Percentiles rank a stretch among this genome's conserved stretches.
These are phyloP conservation scores for Spheniscus mendiculus DNA, from an alignment of 2,113 vertebrate species.

Conservation along the genomic window DNA sequence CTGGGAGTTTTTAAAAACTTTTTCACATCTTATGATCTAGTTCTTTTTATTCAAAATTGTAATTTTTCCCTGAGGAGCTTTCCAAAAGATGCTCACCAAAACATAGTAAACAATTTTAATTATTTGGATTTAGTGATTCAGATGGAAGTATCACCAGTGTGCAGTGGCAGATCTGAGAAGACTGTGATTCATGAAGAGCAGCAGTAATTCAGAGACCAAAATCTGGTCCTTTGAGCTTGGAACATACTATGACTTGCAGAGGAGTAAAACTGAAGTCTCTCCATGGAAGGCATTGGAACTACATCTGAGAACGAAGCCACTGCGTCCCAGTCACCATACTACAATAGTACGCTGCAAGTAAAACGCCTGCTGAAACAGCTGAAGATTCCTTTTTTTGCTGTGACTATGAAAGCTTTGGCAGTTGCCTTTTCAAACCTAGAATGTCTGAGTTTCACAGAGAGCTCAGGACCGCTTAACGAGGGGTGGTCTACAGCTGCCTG, in stretches of 20 bases:
- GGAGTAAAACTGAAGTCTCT: not conserved
- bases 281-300: not conserved
- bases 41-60: not conserved
- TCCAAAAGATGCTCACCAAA: not conserved
- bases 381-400: not conserved
- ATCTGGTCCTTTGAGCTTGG: not conserved
- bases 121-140: not conserved
- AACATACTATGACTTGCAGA: not conserved
- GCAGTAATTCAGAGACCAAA: not conserved
- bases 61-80: not conserved
- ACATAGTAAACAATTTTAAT: not conserved
- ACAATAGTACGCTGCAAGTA: not conserved
- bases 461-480: not conserved
- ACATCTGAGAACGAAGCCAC: not conserved
- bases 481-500: conserved; percentile 13
- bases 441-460: conserved; percentile 2
- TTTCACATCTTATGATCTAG: not conserved
- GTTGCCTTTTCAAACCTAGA: conserved; percentile 4
- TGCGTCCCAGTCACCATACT: not conserved
- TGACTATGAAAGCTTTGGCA: not conserved
- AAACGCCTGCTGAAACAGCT: not conserved
- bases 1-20: not conserved
- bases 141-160: not conserved
- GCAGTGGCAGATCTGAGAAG: not conserved
- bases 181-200: not conserved